Conservation (phyloP, 2,888 invertebrate genomes). For the Mesochorus sp. region DNA sequence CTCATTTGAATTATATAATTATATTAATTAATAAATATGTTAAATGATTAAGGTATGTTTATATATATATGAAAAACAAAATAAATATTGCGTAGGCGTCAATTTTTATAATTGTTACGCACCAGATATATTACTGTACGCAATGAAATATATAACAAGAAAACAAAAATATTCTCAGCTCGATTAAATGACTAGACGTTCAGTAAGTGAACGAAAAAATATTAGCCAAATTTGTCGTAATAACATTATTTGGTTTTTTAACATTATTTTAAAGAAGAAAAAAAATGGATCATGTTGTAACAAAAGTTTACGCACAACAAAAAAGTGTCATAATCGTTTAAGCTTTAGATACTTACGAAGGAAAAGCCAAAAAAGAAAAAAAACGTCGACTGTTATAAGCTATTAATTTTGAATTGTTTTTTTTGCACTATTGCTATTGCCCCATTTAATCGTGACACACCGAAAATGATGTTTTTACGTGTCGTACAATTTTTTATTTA, state of each 20-base stretch:
- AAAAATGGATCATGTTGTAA: constrained; percentile 20
- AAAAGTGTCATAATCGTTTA: constrained; percentile 41
- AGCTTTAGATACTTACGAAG: constrained; percentile 40
- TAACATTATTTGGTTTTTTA: too few species aligned
- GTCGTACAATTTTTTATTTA: too few species aligned
- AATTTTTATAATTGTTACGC: constrained; percentile 32
- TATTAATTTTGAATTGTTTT: constrained; percentile 46
- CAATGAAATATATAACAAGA: constrained; percentile 2
- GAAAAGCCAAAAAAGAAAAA: not conserved
- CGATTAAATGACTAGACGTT: constrained; percentile 38
- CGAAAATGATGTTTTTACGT: too few species aligned
- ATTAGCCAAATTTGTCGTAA: too few species aligned
- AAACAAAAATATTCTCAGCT: constrained; percentile 10
- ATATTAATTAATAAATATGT: constrained; percentile 57
- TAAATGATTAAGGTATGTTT: constrained; percentile 56
- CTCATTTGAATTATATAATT: too few species aligned
- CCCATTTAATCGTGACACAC: too few species aligned
- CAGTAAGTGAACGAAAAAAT: not conserved
- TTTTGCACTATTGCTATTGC: constrained; percentile 50
- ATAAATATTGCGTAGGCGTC: constrained; percentile 46
- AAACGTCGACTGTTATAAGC: constrained; percentile 28
- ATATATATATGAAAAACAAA: constrained; percentile 41
- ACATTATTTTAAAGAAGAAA: not conserved
- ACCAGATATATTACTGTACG: constrained; percentile 21
- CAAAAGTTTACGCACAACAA: constrained; percentile 51